These are phyloP conservation scores for Pseudolaguvia tuberculata DNA, from an alignment of 2,113 vertebrate species.

Conservation along the genomic window DNA sequence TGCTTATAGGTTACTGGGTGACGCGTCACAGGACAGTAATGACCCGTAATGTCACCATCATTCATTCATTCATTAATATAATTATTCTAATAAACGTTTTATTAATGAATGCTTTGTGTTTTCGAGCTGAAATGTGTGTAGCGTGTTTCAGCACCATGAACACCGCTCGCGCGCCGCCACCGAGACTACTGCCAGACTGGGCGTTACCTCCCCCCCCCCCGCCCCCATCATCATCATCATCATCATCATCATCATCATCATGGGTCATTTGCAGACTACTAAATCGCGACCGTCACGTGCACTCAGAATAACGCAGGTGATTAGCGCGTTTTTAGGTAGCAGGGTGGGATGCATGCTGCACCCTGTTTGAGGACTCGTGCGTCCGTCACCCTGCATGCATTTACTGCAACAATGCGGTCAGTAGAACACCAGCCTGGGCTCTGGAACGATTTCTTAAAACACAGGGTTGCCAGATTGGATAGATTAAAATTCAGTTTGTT, in stretches of 20 bases:
- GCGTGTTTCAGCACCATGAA: constrained; percentile 15
- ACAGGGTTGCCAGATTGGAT: constrained; percentile 7
- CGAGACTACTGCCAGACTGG: constrained; percentile 3
- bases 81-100: not conserved
- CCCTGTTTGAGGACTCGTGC: not conserved
- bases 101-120: not conserved
- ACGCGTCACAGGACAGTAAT: not conserved
- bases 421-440: not conserved
- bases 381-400: not conserved
- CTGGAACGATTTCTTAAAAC: not conserved
- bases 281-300: not conserved
- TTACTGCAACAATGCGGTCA: constrained; percentile 22
- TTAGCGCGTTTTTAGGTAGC: not conserved
- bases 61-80: not conserved
- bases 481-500: not conserved
- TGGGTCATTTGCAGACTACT: not conserved
- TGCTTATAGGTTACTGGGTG: not conserved
- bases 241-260: not conserved
- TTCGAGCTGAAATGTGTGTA: not conserved
- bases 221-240: not conserved
- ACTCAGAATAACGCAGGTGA: not conserved
- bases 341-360: not conserved
- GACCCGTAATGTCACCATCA: not conserved
- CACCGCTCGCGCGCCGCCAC: not conserved
- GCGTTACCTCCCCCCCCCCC: too few relatives aligned